Evolutionary conservation across 1,140 invertebrate genomes (phyloP).

Genomic region (Bombus superbus): DNA sequence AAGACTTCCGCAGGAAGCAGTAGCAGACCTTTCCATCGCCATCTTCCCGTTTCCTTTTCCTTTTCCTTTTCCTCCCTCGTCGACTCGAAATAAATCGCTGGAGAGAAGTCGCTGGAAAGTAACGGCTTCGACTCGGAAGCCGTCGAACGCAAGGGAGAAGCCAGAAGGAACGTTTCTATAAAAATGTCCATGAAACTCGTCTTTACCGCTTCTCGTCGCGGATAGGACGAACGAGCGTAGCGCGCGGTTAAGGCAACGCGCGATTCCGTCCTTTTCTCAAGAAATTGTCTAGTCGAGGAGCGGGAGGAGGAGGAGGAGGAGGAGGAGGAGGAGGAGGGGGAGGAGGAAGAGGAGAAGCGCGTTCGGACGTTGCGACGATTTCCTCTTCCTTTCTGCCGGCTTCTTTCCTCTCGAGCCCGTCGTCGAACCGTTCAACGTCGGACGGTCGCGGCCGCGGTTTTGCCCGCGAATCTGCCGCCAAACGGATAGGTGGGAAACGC

Average conservation of each 20-base stretch:
- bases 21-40: slow-evolving; percentile 60
- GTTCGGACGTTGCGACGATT: slow-evolving; percentile 23
- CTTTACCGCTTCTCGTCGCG: background rate
- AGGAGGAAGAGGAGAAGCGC: slow-evolving; percentile 6
- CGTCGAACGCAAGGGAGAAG: background rate
- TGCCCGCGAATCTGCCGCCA: fast-evolving
- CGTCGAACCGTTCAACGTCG: too few relatives aligned
- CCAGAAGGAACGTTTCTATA: background rate
- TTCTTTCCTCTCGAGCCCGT: too few relatives aligned
- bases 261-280: background rate
- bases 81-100: background rate
- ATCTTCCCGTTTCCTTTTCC: slow-evolving; percentile 40
- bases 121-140: too few relatives aligned
- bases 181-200: background rate
- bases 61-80: slow-evolving; percentile 20
- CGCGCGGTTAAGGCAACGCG: too few relatives aligned
- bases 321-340: background rate
- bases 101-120: background rate
- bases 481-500: background rate
- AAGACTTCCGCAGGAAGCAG: slow-evolving; percentile 80
- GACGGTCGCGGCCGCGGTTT: too few relatives aligned
- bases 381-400: slow-evolving; percentile 16
- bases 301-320: background rate
- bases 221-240: background rate
- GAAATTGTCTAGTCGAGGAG: background rate